Percentiles rank a stretch among this genome's conserved stretches.
These are phyloP conservation scores for Asteroscopus sphinx DNA, from an alignment of 2,888 invertebrate species.

Conservation along the genomic window DNA sequence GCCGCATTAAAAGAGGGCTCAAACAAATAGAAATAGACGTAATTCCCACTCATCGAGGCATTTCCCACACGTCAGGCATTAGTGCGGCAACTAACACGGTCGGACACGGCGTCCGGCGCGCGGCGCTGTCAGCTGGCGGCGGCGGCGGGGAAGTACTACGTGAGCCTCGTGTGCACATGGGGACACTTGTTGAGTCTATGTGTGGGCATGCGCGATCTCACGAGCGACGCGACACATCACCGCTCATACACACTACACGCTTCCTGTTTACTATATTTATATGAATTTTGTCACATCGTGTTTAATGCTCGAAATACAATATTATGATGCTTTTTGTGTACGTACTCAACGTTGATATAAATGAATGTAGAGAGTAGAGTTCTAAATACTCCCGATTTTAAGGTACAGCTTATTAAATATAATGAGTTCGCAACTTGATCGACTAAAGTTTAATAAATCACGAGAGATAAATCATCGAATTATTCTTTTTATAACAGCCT, in stretches of 20 bases:
- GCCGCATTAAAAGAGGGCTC: slow-evolving; percentile 22
- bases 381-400: not conserved
- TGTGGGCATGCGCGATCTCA: slow-evolving; percentile 76
- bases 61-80: slow-evolving; percentile 45
- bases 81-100: slow-evolving; percentile 58
- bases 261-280: slow-evolving; percentile 43
- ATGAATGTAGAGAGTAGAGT: not conserved
- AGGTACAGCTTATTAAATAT: slow-evolving; percentile 33
- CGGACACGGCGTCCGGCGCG: slow-evolving; percentile 61
- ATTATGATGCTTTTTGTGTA: slow-evolving; percentile 2
- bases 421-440: slow-evolving; percentile 54
- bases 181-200: slow-evolving; percentile 84
- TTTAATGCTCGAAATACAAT: slow-evolving; percentile 24
- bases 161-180: slow-evolving; percentile 76
- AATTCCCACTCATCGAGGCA: slow-evolving; percentile 26
- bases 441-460: slow-evolving; percentile 60
- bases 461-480: slow-evolving; percentile 55
- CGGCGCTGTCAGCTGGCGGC: slow-evolving; percentile 37
- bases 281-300: slow-evolving; percentile 30
- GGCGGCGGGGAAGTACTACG: slow-evolving; percentile 36
- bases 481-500: slow-evolving; percentile 62
- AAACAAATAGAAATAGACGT: slow-evolving; percentile 25
- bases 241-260: slow-evolving; percentile 32
- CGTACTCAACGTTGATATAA: not conserved
- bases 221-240: slow-evolving; percentile 53